Conservation (phyloP, 2,888 invertebrate species). For the Hyposoter dolosus region DNA sequence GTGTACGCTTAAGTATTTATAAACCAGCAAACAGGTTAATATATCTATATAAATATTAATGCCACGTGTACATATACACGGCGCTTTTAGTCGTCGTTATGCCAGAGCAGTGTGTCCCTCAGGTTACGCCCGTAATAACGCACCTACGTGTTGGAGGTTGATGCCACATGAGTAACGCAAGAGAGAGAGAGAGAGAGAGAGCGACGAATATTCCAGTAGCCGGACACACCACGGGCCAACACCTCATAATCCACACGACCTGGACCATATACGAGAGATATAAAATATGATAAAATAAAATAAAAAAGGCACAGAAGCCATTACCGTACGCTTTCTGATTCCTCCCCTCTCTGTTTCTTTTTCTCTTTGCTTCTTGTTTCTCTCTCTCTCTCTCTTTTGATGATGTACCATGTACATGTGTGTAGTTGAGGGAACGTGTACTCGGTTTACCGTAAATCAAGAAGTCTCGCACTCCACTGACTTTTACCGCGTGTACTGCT, state of each 20-base stretch:
- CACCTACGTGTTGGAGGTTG: slow-evolving; percentile 67
- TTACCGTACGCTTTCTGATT: slow-evolving; percentile 44
- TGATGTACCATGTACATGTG: background rate
- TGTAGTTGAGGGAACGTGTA: slow-evolving; percentile 27
- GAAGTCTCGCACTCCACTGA: slow-evolving; percentile 64
- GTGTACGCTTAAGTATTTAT: background rate
- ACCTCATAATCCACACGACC: slow-evolving; percentile 33
- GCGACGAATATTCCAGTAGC: slow-evolving; percentile 54
- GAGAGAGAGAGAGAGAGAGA: slow-evolving; percentile 3
- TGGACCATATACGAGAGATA: slow-evolving; percentile 45
- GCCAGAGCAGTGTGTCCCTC: slow-evolving; percentile 41
- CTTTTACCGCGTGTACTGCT: slow-evolving; percentile 61
- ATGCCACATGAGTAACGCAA: slow-evolving; percentile 6
- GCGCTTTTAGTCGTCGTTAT: slow-evolving; percentile 58
- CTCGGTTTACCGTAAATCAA: slow-evolving; percentile 69
- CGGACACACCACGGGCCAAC: slow-evolving; percentile 37
- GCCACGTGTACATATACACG: background rate
- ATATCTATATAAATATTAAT: slow-evolving; percentile 1
- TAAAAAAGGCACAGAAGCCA: slow-evolving; percentile 41
- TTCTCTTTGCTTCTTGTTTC: background rate
- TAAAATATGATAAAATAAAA: slow-evolving; percentile 59
- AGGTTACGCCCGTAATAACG: slow-evolving; percentile 71
- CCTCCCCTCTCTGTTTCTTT: background rate
- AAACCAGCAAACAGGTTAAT: background rate
- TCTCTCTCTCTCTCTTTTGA: background rate